phyloP scores from a whole-genome alignment of 2,113 vertebrate genomes.

The Pteropus alecto region DNA sequence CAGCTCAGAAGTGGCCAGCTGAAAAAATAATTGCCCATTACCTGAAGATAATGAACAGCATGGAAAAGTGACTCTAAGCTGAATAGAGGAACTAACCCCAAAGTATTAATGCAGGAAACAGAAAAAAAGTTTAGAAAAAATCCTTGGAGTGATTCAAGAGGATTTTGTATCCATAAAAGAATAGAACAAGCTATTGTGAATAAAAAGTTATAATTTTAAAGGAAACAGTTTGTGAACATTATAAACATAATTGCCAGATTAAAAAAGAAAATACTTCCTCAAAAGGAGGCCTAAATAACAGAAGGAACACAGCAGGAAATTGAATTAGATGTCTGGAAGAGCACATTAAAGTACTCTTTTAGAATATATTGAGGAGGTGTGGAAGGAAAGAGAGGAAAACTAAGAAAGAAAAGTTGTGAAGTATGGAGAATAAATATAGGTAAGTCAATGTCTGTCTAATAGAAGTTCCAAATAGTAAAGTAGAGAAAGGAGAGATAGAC shows the following conservation, averaged over 20 bases:
- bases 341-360: not conserved
- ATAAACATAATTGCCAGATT: not conserved
- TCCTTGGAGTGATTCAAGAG: not conserved
- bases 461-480: not conserved
- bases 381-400: not conserved
- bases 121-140: not conserved
- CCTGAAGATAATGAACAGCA: conserved; percentile 2
- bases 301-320: not conserved
- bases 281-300: not conserved
- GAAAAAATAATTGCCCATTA: not conserved
- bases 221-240: not conserved
- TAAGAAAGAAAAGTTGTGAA: not conserved
- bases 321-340: not conserved
- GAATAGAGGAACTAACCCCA: not conserved
- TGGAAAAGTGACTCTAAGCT: not conserved
- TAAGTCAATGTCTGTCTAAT: not conserved
- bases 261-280: not conserved
- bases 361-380: not conserved
- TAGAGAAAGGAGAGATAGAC: not conserved
- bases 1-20: not conserved
- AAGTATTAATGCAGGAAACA: not conserved
- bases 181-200: not conserved
- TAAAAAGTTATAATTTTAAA: not conserved
- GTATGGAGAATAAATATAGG: not conserved
- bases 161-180: not conserved